These are phyloP conservation scores for Dissostichus mawsoni DNA, from an alignment of 2,113 vertebrate species.

Conservation along the genomic window DNA sequence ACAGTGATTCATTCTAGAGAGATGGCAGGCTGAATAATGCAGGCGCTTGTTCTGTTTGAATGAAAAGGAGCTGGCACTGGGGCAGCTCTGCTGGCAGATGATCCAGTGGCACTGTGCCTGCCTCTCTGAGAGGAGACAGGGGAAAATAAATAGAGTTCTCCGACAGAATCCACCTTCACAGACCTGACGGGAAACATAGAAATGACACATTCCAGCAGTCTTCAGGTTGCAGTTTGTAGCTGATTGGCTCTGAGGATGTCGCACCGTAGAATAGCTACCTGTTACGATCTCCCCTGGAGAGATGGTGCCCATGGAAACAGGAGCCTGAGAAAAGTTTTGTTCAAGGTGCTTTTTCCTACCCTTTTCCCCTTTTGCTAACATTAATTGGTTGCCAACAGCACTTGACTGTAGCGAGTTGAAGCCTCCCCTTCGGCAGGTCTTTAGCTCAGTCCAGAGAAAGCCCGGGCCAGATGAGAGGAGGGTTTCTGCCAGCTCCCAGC, in stretches of 20 bases:
- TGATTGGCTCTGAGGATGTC: constrained; percentile 52
- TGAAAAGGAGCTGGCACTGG: constrained; percentile 74
- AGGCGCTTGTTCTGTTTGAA: constrained; percentile 70
- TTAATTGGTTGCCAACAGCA: constrained; percentile 80
- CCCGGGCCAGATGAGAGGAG: constrained; percentile 60
- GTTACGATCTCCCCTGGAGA: constrained; percentile 51
- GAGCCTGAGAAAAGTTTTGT: constrained; percentile 68
- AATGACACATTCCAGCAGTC: constrained; percentile 53
- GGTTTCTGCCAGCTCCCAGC: constrained; percentile 62
- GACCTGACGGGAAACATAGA: constrained; percentile 13
- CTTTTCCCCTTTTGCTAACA: constrained; percentile 53
- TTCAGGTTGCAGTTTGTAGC: constrained; percentile 17
- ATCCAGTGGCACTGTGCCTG: constrained; percentile 65
- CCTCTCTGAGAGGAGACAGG: constrained; percentile 46
- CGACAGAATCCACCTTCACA: constrained; percentile 48
- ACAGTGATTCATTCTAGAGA: constrained; percentile 51
- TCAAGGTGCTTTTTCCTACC: constrained; percentile 66
- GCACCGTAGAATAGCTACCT: constrained; percentile 38
- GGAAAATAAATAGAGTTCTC: constrained; percentile 39
- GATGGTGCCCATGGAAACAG: constrained; percentile 65
- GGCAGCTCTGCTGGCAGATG: constrained; percentile 69
- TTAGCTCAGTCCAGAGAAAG: constrained; percentile 59
- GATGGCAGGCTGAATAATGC: constrained; percentile 76
- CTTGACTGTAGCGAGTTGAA: constrained; percentile 81
- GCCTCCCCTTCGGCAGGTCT: constrained; percentile 64